phyloP scores from a whole-genome alignment of 2,888 invertebrate genomes.

The Julus scanicus region DNA sequence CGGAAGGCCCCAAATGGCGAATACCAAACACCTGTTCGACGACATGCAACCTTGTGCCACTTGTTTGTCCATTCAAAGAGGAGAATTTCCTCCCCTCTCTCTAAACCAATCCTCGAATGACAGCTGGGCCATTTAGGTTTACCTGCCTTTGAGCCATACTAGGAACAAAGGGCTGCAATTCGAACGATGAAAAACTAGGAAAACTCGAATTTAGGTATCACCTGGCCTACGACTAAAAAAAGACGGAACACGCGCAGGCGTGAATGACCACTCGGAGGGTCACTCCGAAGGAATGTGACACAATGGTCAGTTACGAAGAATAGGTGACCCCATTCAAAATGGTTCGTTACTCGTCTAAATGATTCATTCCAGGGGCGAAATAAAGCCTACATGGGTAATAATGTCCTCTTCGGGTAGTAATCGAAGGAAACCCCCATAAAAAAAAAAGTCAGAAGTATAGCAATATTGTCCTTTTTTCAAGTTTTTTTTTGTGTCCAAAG shows the following conservation, averaged over 20 bases:
- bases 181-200: background rate
- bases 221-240: background rate
- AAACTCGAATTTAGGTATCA: background rate
- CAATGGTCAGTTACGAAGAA: background rate
- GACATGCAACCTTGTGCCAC: constrained; percentile 12
- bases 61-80: background rate
- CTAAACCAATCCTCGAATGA: background rate
- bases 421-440: too few species aligned
- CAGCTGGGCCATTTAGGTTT: background rate
- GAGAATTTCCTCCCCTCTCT: background rate
- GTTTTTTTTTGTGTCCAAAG: too few species aligned
- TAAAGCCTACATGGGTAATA: too few species aligned
- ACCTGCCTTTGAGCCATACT: background rate
- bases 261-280: too few species aligned
- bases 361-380: too few species aligned
- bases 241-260: background rate
- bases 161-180: background rate
- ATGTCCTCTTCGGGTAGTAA: too few species aligned
- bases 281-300: too few species aligned
- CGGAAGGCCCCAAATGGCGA: background rate
- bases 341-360: too few species aligned
- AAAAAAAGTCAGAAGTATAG: too few species aligned
- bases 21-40: constrained; percentile 8
- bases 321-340: background rate
- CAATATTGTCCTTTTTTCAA: too few species aligned